Conservation (phyloP, 1,140 invertebrate genomes). For the Trichonephila inaurata region DNA sequence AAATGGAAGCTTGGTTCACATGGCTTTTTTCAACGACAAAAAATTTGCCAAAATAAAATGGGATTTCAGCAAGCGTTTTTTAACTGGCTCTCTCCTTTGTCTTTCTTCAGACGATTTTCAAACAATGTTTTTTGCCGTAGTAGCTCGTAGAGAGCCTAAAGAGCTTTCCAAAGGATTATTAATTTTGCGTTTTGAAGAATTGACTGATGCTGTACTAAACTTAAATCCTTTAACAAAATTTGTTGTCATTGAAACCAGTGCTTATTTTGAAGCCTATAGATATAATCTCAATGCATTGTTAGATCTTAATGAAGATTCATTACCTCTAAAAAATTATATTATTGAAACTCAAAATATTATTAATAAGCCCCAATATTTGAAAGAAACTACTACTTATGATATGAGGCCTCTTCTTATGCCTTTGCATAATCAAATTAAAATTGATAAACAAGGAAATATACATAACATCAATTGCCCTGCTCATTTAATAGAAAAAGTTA, state of each 20-base stretch:
- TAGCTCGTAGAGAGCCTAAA: constrained; percentile 83
- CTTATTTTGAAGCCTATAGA: constrained; percentile 82
- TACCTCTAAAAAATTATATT: constrained; percentile 81
- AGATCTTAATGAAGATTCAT: constrained; percentile 78
- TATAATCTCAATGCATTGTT: constrained; percentile 81
- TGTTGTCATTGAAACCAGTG: constrained; percentile 82
- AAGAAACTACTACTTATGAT: constrained; percentile 46
- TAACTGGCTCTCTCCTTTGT: constrained; percentile 88
- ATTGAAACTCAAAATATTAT: constrained; percentile 77
- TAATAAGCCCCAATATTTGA: constrained; percentile 64
- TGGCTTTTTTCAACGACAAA: constrained; percentile 35
- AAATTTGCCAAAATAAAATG: constrained; percentile 57
- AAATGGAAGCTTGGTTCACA: constrained; percentile 51
- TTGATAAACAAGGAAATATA: background rate
- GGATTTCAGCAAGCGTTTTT: constrained; percentile 82
- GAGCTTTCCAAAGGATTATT: constrained; percentile 80
- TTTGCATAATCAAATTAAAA: constrained; percentile 77
- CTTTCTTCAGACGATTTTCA: constrained; percentile 87
- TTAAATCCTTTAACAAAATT: constrained; percentile 63
- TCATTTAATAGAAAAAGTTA: background rate
- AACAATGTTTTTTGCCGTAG: constrained; percentile 86
- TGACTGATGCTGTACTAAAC: constrained; percentile 39
- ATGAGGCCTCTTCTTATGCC: constrained; percentile 35
- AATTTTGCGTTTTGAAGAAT: constrained; percentile 61
- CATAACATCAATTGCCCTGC: background rate